phyloP scores from a whole-genome alignment of 2,113 vertebrate genomes.

The Anoura caudifer region DNA sequence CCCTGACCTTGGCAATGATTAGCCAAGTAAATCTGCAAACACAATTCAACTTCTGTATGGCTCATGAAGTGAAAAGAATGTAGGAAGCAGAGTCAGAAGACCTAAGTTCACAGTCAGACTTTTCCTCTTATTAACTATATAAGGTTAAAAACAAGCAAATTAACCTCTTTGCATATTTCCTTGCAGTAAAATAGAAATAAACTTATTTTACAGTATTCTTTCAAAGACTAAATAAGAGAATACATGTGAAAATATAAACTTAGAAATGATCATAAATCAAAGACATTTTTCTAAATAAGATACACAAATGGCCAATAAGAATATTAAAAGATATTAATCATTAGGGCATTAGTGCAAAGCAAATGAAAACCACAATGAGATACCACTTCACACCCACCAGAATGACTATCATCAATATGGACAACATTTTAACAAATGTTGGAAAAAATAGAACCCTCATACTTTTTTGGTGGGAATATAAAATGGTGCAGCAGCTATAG shows the following conservation, averaged over 20 bases:
- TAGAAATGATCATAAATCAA: conserved; percentile 13
- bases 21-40: conserved; percentile 38
- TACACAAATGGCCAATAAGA: background rate
- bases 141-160: conserved; percentile 36
- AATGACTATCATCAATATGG: background rate
- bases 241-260: background rate
- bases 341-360: background rate
- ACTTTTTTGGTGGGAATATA: background rate
- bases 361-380: background rate
- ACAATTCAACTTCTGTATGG: conserved; percentile 25
- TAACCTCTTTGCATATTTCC: conserved; percentile 9
- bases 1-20: conserved; percentile 7
- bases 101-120: background rate
- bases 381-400: background rate
- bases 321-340: background rate
- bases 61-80: conserved; percentile 43
- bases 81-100: conserved; percentile 17
- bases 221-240: conserved; percentile 28
- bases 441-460: background rate
- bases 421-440: background rate
- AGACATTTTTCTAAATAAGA: conserved; percentile 19
- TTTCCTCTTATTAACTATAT: background rate
- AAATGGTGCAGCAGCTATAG: background rate
- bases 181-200: background rate
- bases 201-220: background rate